A percentile compares a stretch with the other conserved stretches of the same genome.
Conservation (phyloP, 2,888 invertebrate species). For the Drosophila helvetica region DNA sequence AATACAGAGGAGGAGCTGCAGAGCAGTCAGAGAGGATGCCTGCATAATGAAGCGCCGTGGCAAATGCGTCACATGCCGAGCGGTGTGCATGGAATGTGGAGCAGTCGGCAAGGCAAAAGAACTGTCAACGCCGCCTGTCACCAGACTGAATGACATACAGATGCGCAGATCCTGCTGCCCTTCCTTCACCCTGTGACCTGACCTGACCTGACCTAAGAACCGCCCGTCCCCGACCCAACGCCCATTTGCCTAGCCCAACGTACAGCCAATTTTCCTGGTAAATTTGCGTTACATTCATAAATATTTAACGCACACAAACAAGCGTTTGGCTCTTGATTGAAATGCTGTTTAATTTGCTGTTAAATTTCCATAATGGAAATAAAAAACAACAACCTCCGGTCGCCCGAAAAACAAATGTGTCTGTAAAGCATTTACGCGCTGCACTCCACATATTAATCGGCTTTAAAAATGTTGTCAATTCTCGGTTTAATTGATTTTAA, state of each 20-base stretch:
- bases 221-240: background rate
- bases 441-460: background rate
- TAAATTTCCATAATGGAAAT: conserved; percentile 21
- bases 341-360: conserved; percentile 19
- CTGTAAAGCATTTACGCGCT: background rate
- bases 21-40: conserved; percentile 44
- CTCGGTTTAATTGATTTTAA: conserved; percentile 24
- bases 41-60: conserved; percentile 74
- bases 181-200: conserved; percentile 18
- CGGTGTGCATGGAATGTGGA: conserved; percentile 35
- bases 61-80: conserved; percentile 64
- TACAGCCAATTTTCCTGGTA: background rate
- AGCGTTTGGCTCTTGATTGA: conserved; percentile 8
- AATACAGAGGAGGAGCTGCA: background rate
- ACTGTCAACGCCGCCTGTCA: conserved; percentile 41
- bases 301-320: conserved; percentile 32
- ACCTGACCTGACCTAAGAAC: conserved; percentile 1
- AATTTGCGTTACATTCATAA: conserved; percentile 17
- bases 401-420: background rate
- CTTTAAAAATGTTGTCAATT: conserved; percentile 10
- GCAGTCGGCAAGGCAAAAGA: conserved; percentile 25
- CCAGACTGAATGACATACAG: conserved; percentile 33
- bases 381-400: conserved; percentile 9
- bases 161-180: conserved; percentile 5
- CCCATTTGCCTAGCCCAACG: background rate